Conservation (phyloP, 2,888 invertebrate genomes). For the Carterocephalus palaemon region DNA sequence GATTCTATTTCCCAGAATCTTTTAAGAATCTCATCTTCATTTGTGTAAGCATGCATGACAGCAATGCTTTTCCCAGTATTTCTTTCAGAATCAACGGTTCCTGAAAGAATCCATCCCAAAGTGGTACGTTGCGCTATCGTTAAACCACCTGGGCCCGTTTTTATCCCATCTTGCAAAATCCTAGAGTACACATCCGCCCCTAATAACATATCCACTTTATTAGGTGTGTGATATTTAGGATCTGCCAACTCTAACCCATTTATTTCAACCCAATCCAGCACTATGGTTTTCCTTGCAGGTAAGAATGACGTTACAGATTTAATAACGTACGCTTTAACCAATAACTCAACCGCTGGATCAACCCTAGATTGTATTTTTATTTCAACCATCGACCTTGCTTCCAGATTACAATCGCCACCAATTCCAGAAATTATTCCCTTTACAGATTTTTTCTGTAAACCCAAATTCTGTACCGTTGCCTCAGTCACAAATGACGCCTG, state of each 20-base stretch:
- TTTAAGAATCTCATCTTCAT: slow-evolving; percentile 24
- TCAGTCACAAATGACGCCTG: slow-evolving; percentile 24
- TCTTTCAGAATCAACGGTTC: slow-evolving; percentile 3
- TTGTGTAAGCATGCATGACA: slow-evolving; percentile 17
- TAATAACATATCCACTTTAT: slow-evolving; percentile 24
- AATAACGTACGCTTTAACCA: slow-evolving; percentile 17
- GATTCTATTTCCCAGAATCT: slow-evolving; percentile 35
- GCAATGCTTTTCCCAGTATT: not conserved
- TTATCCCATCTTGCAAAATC: slow-evolving; percentile 19
- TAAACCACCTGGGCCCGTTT: slow-evolving; percentile 1
- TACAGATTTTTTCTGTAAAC: slow-evolving; percentile 17
- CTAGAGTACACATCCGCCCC: slow-evolving; percentile 24
- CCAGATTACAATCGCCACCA: slow-evolving; percentile 16
- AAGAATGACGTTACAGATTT: slow-evolving; percentile 16
- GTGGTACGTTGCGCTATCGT: slow-evolving; percentile 20
- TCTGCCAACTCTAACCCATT: slow-evolving; percentile 19
- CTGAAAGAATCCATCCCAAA: slow-evolving; percentile 25
- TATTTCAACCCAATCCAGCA: slow-evolving; percentile 13
- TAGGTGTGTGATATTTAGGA: slow-evolving; percentile 17
- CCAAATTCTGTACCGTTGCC: slow-evolving; percentile 19
- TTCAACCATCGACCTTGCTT: slow-evolving; percentile 25
- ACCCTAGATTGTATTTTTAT: slow-evolving; percentile 27
- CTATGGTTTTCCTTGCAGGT: slow-evolving; percentile 3
- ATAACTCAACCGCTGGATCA: slow-evolving; percentile 13
- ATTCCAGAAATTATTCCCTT: slow-evolving; percentile 15